Evolutionary conservation across 1,140 invertebrate species (phyloP).

Genomic region (Archegozetes longisetosus): DNA sequence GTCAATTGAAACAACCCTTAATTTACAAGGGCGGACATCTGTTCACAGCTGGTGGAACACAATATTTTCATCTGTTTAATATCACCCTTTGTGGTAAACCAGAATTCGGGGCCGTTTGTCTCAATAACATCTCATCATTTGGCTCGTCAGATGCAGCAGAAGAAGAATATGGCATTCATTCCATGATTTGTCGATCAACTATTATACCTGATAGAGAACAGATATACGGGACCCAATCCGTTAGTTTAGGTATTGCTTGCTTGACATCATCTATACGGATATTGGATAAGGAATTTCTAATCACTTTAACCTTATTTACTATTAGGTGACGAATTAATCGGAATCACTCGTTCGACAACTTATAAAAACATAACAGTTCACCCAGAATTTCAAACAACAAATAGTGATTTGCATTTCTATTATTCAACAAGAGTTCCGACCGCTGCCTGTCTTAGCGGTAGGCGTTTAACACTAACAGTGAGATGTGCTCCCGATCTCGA

Average conservation of each 20-base stretch:
- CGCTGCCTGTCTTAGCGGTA: constrained; percentile 35
- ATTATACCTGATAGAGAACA: constrained; percentile 29
- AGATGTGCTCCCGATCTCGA: constrained; percentile 31
- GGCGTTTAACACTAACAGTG: constrained; percentile 37
- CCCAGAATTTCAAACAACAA: constrained; percentile 7
- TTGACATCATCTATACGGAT: background rate
- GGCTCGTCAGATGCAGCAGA: constrained; percentile 13
- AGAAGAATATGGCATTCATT: constrained; percentile 20
- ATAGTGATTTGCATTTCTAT: constrained; percentile 14
- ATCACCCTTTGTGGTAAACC: constrained; percentile 37
- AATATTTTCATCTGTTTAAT: constrained; percentile 43
- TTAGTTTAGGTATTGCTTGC: constrained; percentile 23
- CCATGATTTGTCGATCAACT: constrained; percentile 36
- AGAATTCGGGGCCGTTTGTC: constrained; percentile 27
- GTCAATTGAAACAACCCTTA: constrained; percentile 14
- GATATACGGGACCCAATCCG: constrained; percentile 34
- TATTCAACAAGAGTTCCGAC: constrained; percentile 30
- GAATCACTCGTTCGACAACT: constrained; percentile 1
- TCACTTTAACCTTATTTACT: constrained; percentile 22
- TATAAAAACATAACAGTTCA: constrained; percentile 11
- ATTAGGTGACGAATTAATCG: constrained; percentile 33
- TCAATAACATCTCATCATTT: constrained; percentile 30
- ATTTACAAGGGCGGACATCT: constrained; percentile 18
- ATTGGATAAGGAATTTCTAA: background rate
- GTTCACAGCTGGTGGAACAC: constrained; percentile 40